phyloP scores from a whole-genome alignment of 2,797 vertebrate genomes.

The Sternarchorhynchus goeldii region DNA sequence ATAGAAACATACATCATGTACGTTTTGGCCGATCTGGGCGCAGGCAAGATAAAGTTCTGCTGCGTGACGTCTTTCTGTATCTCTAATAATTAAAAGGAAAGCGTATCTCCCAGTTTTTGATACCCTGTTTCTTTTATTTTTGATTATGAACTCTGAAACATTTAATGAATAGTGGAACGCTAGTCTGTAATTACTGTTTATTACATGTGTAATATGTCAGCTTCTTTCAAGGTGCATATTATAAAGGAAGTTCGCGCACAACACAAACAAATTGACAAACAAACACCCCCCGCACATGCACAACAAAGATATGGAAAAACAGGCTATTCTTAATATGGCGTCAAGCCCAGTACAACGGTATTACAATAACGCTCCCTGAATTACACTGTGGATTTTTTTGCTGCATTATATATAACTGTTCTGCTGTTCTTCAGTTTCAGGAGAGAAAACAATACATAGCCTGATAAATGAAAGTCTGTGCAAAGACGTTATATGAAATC shows the following conservation, averaged over 20 bases:
- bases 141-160: not conserved
- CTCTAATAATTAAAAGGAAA: not conserved
- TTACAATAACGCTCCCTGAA: not conserved
- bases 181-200: slow-evolving; percentile 19
- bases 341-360: not conserved
- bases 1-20: slow-evolving; percentile 52
- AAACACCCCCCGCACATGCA: no score
- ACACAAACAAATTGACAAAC: not conserved
- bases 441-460: not conserved
- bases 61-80: not conserved
- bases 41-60: not conserved
- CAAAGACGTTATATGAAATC: not conserved
- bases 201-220: not conserved
- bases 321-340: not conserved
- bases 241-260: no score
- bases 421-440: not conserved
- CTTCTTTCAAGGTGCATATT: not conserved
- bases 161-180: slow-evolving; percentile 3
- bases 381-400: not conserved
- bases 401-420: no score
- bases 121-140: not conserved
- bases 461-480: not conserved
- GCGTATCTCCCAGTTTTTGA: not conserved
- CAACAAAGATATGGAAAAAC: no score
- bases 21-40: not conserved